Conservation (phyloP, 2,113 vertebrate genomes). For the Gallinago media region DNA sequence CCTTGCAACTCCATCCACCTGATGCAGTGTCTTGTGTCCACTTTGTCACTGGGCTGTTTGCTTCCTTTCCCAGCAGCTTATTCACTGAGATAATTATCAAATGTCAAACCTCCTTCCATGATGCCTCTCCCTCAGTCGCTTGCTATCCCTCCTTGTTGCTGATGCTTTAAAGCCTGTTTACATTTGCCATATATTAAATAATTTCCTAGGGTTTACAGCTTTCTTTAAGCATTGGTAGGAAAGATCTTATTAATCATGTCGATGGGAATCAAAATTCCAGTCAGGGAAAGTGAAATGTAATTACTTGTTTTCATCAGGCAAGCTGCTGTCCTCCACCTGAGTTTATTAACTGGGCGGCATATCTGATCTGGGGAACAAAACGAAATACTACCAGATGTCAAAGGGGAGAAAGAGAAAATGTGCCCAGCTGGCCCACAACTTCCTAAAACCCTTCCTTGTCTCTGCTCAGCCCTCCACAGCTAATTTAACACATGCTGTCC, state of each 20-base stretch:
- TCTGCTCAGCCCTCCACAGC: background rate
- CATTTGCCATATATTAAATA: background rate
- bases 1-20: background rate
- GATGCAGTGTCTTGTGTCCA: background rate
- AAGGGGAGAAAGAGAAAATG: background rate
- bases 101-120: background rate
- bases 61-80: background rate
- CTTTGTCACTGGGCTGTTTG: background rate
- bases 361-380: background rate
- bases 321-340: conserved; percentile 19
- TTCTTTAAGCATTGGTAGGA: background rate
- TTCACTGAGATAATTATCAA: background rate
- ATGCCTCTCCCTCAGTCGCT: background rate
- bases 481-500: background rate
- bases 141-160: background rate
- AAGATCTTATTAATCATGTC: background rate
- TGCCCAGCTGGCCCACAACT: background rate
- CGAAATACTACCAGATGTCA: background rate
- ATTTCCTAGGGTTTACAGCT: background rate
- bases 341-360: background rate
- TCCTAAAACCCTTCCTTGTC: background rate
- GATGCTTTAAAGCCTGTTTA: background rate
- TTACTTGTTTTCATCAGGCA: conserved; percentile 34
- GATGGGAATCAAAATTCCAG: background rate
- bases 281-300: background rate